Evolutionary conservation across 2,113 vertebrate genomes (phyloP).

Genomic region (Athene noctua): DNA sequence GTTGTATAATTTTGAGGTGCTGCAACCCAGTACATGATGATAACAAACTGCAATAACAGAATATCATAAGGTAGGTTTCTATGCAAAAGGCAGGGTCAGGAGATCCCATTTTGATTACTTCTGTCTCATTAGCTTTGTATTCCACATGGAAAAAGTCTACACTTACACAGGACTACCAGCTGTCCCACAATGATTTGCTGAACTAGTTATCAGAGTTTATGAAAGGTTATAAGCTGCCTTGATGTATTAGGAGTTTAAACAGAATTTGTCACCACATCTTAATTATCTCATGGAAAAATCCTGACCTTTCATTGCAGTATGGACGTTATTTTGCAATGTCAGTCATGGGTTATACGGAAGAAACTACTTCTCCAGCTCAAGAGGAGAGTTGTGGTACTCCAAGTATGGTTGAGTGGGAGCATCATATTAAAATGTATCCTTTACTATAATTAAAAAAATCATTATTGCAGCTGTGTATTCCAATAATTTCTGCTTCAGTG

Average conservation of each 20-base stretch:
- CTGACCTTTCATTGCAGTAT: not conserved
- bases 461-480: not conserved
- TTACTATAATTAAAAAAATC: not conserved
- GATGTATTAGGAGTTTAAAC: not conserved
- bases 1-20: not conserved
- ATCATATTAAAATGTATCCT: not conserved
- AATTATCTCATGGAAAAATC: not conserved
- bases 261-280: not conserved
- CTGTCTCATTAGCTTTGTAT: not conserved
- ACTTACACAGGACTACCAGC: not conserved
- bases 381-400: not conserved
- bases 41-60: not conserved
- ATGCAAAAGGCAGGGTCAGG: not conserved
- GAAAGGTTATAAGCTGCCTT: not conserved
- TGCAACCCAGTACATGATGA: not conserved
- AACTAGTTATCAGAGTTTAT: not conserved
- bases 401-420: not conserved
- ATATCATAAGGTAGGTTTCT: not conserved
- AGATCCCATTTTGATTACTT: not conserved
- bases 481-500: not conserved
- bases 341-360: not conserved
- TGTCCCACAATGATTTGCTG: not conserved
- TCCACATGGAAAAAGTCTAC: not conserved
- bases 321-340: not conserved
- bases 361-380: not conserved